phyloP scores from a whole-genome alignment of 2,888 invertebrate species.

The Synanthedon formicaeformis region DNA sequence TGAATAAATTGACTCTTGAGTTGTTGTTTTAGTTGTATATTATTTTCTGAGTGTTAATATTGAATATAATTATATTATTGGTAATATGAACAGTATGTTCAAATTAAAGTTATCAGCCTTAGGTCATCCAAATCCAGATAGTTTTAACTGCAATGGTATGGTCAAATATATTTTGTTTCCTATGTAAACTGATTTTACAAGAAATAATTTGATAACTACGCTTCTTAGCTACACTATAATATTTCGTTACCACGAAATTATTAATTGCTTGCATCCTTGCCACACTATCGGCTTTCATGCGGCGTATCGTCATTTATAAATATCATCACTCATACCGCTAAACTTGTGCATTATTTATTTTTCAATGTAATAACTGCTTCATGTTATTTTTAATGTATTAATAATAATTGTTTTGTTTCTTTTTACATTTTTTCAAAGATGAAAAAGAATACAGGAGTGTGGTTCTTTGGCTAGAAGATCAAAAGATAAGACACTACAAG shows the following conservation, averaged over 20 bases:
- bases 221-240: too few species aligned
- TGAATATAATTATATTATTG: too few species aligned
- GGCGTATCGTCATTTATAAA: too few species aligned
- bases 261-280: too few species aligned
- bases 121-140: conserved; percentile 80
- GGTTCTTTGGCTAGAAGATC: conserved; percentile 92
- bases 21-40: too few species aligned
- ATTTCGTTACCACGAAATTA: too few species aligned
- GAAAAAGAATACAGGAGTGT: conserved; percentile 82
- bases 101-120: conserved; percentile 82
- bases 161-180: conserved; percentile 3
- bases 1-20: too few species aligned
- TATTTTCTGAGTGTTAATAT: too few species aligned
- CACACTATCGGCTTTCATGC: too few species aligned
- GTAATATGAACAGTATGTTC: conserved; percentile 67
- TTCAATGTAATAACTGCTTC: too few species aligned
- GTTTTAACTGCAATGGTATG: conserved; percentile 79
- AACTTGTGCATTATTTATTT: not conserved
- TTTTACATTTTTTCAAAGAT: conserved; percentile 65
- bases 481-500: conserved; percentile 89
- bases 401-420: conserved; percentile 1
- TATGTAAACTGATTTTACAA: not conserved
- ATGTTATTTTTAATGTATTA: not conserved
- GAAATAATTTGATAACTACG: not conserved
- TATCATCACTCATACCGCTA: too few species aligned